phyloP scores from a whole-genome alignment of 2,888 invertebrate genomes.

The Drosophila formosana region DNA sequence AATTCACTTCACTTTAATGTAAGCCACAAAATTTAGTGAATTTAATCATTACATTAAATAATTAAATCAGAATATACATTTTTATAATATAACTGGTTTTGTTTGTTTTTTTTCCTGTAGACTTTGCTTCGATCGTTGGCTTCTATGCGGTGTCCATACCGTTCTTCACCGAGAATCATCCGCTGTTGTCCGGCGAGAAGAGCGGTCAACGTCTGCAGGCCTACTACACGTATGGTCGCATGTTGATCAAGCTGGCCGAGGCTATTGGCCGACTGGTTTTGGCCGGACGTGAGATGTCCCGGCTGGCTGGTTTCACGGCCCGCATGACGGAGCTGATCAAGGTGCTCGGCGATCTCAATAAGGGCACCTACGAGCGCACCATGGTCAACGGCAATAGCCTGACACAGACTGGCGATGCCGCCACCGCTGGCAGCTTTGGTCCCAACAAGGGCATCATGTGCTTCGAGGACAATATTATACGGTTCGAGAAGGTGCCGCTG shows the following conservation, averaged over 20 bases:
- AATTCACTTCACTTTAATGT: no score
- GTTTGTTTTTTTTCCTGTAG: constrained; percentile 85
- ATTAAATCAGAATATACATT: no score
- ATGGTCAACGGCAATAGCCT: constrained; percentile 86
- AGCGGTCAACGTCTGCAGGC: constrained; percentile 93
- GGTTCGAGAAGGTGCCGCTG: constrained; percentile 96
- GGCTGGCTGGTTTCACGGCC: constrained; percentile 96
- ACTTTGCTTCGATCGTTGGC: constrained; percentile 97
- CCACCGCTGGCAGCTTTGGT: constrained; percentile 83
- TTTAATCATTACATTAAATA: no score
- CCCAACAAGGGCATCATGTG: constrained; percentile 93
- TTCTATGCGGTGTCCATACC: constrained; percentile 98
- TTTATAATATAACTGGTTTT: no score
- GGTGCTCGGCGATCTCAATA: constrained; percentile 93
- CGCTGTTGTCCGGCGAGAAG: constrained; percentile 88
- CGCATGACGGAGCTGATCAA: constrained; percentile 95
- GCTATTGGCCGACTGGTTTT: constrained; percentile 97
- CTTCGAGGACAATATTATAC: constrained; percentile 94
- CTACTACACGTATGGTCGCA: constrained; percentile 97
- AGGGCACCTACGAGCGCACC: constrained; percentile 89
- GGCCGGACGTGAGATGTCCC: constrained; percentile 97
- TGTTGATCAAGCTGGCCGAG: constrained; percentile 94
- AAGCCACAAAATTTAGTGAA: no score
- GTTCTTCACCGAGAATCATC: constrained; percentile 92
- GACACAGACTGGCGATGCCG: constrained; percentile 39